These are phyloP conservation scores for Drosophila lini DNA, from an alignment of 1,140 invertebrate species.

Conservation along the genomic window DNA sequence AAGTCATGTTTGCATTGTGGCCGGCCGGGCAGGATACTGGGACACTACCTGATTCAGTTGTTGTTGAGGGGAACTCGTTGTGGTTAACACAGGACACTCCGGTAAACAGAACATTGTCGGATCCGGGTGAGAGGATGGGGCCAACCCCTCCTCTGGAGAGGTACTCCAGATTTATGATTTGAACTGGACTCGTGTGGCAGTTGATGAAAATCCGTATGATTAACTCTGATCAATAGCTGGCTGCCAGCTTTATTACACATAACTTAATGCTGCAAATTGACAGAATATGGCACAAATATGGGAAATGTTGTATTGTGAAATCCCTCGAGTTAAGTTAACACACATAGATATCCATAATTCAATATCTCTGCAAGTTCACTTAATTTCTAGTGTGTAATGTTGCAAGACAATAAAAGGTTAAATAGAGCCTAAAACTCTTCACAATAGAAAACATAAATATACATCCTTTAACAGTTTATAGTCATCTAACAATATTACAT, in stretches of 20 bases:
- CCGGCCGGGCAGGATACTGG: slow-evolving; percentile 37
- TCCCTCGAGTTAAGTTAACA: not conserved
- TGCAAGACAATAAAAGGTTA: not conserved
- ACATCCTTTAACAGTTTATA: not conserved
- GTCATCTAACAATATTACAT: not conserved
- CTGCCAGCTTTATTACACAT: not conserved
- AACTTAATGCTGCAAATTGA: slow-evolving; percentile 11
- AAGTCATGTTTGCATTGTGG: slow-evolving; percentile 80
- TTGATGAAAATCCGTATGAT: slow-evolving; percentile 14
- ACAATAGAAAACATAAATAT: not conserved
- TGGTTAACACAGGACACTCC: slow-evolving; percentile 45
- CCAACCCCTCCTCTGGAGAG: slow-evolving; percentile 1
- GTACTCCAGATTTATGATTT: slow-evolving; percentile 30
- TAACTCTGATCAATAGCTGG: slow-evolving; percentile 30
- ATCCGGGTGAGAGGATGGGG: slow-evolving; percentile 8
- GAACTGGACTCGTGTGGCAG: slow-evolving; percentile 1
- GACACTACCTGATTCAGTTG: slow-evolving; percentile 62
- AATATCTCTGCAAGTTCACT: not conserved
- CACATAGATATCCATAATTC: not conserved
- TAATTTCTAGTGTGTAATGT: not conserved
- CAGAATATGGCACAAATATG: not conserved
- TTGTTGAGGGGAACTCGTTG: slow-evolving; percentile 30
- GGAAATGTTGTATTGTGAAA: not conserved
- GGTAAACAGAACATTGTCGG: slow-evolving; percentile 47
- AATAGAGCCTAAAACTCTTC: not conserved